phyloP scores from a whole-genome alignment of 2,113 vertebrate species.

The Dicrurus megarhynchus region DNA sequence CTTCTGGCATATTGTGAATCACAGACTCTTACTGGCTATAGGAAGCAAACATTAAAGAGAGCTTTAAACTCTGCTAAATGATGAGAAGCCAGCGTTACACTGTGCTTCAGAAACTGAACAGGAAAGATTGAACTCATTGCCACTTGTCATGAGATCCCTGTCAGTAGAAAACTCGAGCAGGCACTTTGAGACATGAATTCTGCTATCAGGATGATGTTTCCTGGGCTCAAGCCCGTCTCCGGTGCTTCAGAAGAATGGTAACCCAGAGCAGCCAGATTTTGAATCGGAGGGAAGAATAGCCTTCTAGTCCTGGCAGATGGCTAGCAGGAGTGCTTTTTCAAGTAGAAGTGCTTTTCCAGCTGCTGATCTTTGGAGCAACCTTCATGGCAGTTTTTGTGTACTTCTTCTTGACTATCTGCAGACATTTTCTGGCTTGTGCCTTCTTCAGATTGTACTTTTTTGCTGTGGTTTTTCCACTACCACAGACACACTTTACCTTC shows the following conservation, averaged over 20 bases:
- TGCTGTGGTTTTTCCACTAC: background rate
- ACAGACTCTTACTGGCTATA: background rate
- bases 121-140: background rate
- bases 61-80: background rate
- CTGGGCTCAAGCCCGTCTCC: background rate
- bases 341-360: background rate
- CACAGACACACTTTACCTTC: background rate
- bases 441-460: background rate
- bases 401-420: background rate
- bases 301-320: background rate
- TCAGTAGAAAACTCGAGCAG: background rate
- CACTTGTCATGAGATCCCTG: background rate
- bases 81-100: background rate
- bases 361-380: background rate
- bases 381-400: background rate
- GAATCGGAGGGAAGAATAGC: background rate
- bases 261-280: background rate
- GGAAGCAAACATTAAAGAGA: background rate
- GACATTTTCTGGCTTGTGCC: background rate
- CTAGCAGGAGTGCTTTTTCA: background rate
- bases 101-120: background rate
- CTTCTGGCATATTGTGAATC: background rate
- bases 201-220: background rate
- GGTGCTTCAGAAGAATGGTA: background rate
- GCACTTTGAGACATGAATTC: background rate